A percentile compares a stretch with the other conserved stretches of the same genome.
These are phyloP conservation scores for Crepidodera aurea DNA, from an alignment of 2,888 invertebrate species.

Conservation along the genomic window DNA sequence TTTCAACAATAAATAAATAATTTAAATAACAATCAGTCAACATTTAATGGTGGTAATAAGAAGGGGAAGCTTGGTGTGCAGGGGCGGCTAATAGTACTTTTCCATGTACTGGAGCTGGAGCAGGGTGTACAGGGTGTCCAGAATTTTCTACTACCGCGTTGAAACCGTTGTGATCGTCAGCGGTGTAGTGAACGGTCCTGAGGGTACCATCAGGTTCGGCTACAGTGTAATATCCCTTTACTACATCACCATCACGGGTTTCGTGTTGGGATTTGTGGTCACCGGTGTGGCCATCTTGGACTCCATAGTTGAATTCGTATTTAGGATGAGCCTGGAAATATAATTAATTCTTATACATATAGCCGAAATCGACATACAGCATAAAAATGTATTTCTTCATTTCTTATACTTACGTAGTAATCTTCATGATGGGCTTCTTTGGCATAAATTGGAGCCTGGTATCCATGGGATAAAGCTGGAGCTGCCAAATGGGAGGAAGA, in stretches of 20 bases:
- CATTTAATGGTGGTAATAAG: constrained; percentile 36
- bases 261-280: constrained; percentile 66
- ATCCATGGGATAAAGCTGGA: constrained; percentile 38
- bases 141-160: constrained; percentile 60
- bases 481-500: constrained; percentile 26
- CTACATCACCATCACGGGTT: constrained; percentile 65
- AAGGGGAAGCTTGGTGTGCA: constrained; percentile 22
- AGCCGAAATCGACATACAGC: too few relatives aligned
- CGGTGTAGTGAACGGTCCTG: constrained; percentile 70
- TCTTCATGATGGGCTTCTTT: constrained; percentile 41
- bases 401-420: constrained; percentile 64
- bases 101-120: constrained; percentile 27
- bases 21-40: neutral
- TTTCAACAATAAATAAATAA: constrained; percentile 7
- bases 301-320: constrained; percentile 64
- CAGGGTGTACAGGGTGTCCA: constrained; percentile 44
- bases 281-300: constrained; percentile 66
- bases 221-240: constrained; percentile 69
- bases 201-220: constrained; percentile 69
- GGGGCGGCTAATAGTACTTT: constrained; percentile 31
- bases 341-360: too few relatives aligned
- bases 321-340: constrained; percentile 37
- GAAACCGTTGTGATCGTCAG: constrained; percentile 67
- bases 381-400: too few relatives aligned
- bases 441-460: constrained; percentile 36